Percentiles rank a stretch among this genome's conserved stretches.
These are phyloP conservation scores for Nicator chloris DNA, from an alignment of 2,113 vertebrate genomes.

Conservation along the genomic window DNA sequence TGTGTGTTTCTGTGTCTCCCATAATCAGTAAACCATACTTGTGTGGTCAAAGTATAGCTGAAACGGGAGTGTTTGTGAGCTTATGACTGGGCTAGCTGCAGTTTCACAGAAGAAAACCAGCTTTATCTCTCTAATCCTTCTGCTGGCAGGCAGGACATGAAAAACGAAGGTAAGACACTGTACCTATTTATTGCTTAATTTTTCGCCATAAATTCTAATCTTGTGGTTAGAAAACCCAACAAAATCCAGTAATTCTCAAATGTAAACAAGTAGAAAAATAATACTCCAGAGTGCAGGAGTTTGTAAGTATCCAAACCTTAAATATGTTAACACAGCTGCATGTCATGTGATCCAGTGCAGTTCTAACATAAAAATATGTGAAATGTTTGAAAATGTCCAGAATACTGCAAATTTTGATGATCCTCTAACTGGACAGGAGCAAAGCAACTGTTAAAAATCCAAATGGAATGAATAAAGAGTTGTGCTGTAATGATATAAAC, in stretches of 20 bases:
- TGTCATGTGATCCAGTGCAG: constrained; percentile 2
- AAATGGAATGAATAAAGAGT: not conserved
- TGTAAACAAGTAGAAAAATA: constrained; percentile 43
- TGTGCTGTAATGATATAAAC: not conserved
- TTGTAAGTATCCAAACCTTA: constrained; percentile 14
- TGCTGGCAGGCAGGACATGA: constrained; percentile 21
- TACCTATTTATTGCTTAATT: constrained; percentile 52
- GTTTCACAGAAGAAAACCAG: constrained; percentile 43
- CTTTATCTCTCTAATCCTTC: constrained; percentile 58
- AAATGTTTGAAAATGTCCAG: constrained; percentile 8
- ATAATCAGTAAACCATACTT: constrained; percentile 37
- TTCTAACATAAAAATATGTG: constrained; percentile 7
- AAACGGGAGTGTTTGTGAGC: constrained; percentile 5
- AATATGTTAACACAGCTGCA: constrained; percentile 47
- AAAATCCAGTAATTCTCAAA: constrained; percentile 26
- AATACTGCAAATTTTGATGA: constrained; percentile 2
- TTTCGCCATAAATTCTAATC: constrained; percentile 6
- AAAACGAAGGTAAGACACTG: constrained; percentile 38
- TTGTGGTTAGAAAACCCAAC: constrained; percentile 9
- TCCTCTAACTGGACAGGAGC: not conserved
- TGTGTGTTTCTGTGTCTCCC: not conserved
- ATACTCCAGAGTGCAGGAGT: not conserved
- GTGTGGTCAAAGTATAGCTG: constrained; percentile 34
- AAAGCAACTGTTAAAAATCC: not conserved
- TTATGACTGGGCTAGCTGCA: not conserved